Base-by-base conservation (phyloP, 2,888 invertebrate genomes). In the Lithophane semibrunnea region DNA sequence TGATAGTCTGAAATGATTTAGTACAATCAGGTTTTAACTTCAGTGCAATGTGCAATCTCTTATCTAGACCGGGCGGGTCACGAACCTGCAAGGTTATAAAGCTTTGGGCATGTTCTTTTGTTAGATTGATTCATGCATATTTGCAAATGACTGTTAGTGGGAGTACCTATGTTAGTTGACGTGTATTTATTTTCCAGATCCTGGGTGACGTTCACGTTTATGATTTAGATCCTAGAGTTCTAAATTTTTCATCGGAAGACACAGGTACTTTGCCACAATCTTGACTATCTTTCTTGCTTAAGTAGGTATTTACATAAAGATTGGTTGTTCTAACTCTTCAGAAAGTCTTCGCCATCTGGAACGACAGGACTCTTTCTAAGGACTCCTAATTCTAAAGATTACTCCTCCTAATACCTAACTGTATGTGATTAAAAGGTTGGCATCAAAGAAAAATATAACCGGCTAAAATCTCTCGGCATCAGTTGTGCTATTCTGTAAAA, bases 21-120 rank as follows among this genome's bases (percentile, higher is more conserved):
- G 49, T 74, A 47, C 66, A 56, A 65, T 70, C 64, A 64, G 52
- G 77, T 56, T 80, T 75, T 73, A 64, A 86, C 83, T 84, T 83
- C 72, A 71, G 64, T 70, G 21, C 44, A 70, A 69, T 77, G 64
- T 72, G 16, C 44, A 68, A 71, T 77, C n/a, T 71, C 63, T 60
- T 64, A 74, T 44, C 75, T 78, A 78, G 80, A 80, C 58, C 67
- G 47, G 73, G 42, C 73, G 29, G 79, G 87, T 85, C 87, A 87
- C 87, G 87, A 88, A 75, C 65, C 54, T n/a, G 29, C 78, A 76
- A 84, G 77, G 84, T 70, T 80, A 61, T 66, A 37, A 3, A 72
- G 24, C 49, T 83, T 75, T 74, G 13, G 64, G 64, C 67, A 47
- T 74, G 77, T 64, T 65, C 68, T 78, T 60, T 60, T 70, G 44